Base-by-base conservation (phyloP, 2,113 vertebrate genomes). In the Chlorodrepanis virens region DNA sequence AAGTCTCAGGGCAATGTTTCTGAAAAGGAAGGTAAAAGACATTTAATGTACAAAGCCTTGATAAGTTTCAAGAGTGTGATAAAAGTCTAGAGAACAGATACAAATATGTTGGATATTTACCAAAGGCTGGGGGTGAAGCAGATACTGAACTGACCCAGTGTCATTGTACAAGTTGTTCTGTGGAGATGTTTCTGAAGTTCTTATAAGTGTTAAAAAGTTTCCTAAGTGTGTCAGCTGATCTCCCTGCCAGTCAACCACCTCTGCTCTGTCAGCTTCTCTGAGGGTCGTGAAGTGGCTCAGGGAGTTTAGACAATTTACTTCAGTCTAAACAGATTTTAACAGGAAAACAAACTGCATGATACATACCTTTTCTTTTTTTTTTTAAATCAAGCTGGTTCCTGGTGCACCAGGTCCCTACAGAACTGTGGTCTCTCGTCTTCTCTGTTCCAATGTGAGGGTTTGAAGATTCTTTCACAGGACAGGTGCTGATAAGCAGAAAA, bases 331-430 rank as follows among this genome's bases (percentile, higher is more conserved):
- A 14, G 20, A 50, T 44, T 69, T 90, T 63, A 56, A 44, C 11
- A 14, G 40, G 37, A 60, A 89, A 83, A 74, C 56, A 47, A 89
- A 57, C 25, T 45, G 13, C 5, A 11, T 18, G 2, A 33, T 23
- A 54, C 7, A 1, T 33, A 27, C 4, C 0, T 42, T 27, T 35
- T 21, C 4, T 39, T 49, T 59, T 31, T 53, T 53, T 25, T 53
- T 54, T 37, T 35, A 47, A 42, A 65, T 31, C 1, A 1, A 63
- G 25, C 49, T 39, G 31, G 18, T 89, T 83, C 17, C 37, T 31
- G 33, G 28, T n/a, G 22, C 44, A 24, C 19, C 1, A 3, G 14
- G 21, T 85, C 33, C 15, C 40, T n/a, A 0, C 5, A 24, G 57
- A 65, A 40, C 14, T 27, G 37, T 42, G 18, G 16, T 22, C 47